Evolutionary conservation across 2,888 invertebrate genomes (phyloP), one percentile per base, ranked within the genome.

Genomic region (Bunonema sp.): DNA sequence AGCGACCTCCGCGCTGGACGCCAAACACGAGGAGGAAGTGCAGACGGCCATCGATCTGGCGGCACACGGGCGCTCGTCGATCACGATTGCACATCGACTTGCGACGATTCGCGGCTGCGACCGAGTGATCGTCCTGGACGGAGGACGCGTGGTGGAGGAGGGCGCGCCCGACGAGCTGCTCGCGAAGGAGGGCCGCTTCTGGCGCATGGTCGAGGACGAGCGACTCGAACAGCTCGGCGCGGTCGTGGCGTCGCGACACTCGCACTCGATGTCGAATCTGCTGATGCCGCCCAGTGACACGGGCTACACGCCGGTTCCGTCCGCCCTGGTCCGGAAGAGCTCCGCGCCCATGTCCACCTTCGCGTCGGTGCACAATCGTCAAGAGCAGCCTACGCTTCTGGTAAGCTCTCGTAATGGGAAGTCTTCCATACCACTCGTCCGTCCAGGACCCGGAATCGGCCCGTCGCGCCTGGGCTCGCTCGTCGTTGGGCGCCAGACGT

Each of bases 41-140:
- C 63, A 66, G 39, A 50, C 51, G 28, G 61, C 64, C 1, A 59
- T 64, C 35, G 64, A 64, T 34, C 45, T 54, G n/a, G 64, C 64
- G 24, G 57, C 56, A 5, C 50, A 57, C 33, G 64, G 62, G 29
- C 46, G 63, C 16, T 63, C 61, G 2, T 59, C 57, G 4, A 63
- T 64, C 26, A 65, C 64, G 1, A 64, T 64, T 33, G 61, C 64
- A 3, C 64, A 64, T 41, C 48, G 56, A 5, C 37, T 62, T 5
- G 51, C 58, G 1, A 60, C 60, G 2, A 51, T 61, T n/a, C 50
- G 50, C 33, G 60, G 54, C 26, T 49, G 57, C 19, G 64, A 65
- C 34, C 32, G 62, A 33, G 56, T 64, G n/a, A 54, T 64, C 35
- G 64, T 64, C 5, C 48, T 64, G 4, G 59, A 64, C 15, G 54